phyloP scores from a whole-genome alignment of 1,140 invertebrate genomes.

The Ostrea denselamellosa region DNA sequence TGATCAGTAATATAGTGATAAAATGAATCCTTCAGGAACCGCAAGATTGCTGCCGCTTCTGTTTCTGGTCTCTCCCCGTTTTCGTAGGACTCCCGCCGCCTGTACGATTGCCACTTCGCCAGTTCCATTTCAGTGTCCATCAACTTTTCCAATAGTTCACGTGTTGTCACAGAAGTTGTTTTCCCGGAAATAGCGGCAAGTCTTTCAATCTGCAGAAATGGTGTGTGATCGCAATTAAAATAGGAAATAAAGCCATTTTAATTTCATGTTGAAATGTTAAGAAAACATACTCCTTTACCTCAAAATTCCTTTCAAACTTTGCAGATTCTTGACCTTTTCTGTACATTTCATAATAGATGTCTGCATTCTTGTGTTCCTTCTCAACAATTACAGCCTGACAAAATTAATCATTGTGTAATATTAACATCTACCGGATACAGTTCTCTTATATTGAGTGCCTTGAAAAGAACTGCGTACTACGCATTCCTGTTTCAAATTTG shows the following conservation, averaged over 20 bases:
- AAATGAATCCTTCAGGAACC: constrained; percentile 72
- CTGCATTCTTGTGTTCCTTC: constrained; percentile 62
- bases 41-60: constrained; percentile 69
- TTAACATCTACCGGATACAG: too few relatives aligned
- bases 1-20: constrained; percentile 69
- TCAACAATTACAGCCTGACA: constrained; percentile 60
- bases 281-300: constrained; percentile 58
- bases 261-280: background rate
- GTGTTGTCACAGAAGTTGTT: constrained; percentile 57
- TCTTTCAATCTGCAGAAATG: constrained; percentile 63
- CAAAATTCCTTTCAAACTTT: constrained; percentile 72
- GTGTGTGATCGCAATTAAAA: background rate
- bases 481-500: background rate
- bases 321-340: constrained; percentile 70
- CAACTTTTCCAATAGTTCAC: constrained; percentile 67
- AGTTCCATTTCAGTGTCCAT: constrained; percentile 68
- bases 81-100: constrained; percentile 68
- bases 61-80: constrained; percentile 66
- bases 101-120: constrained; percentile 71
- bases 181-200: constrained; percentile 48
- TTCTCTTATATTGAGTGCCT: too few relatives aligned
- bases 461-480: too few relatives aligned
- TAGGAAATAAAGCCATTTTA: background rate
- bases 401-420: background rate
- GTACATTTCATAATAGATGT: constrained; percentile 72